phyloP scores from a whole-genome alignment of 2,888 invertebrate genomes.

The Caenorhabditis parvicauda region DNA sequence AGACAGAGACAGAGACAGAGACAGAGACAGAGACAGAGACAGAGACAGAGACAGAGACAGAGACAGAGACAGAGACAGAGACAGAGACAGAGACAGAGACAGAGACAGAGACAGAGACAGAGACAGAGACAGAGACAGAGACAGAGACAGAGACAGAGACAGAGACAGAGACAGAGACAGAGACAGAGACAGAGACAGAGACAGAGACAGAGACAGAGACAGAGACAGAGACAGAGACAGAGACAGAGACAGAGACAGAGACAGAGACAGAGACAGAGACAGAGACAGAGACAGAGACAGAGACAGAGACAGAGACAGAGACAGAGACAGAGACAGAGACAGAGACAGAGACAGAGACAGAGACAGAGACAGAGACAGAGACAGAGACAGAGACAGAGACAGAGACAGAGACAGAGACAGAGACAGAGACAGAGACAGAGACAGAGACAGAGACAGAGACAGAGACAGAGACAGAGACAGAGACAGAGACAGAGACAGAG shows the following conservation, averaged over 20 bases:
- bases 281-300: neutral
- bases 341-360: neutral
- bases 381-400: slow-evolving; percentile 7
- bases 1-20: neutral
- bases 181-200: neutral
- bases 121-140: too few relatives aligned
- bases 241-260: neutral
- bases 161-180: too few relatives aligned
- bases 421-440: neutral
- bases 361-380: neutral
- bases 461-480: neutral
- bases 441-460: neutral
- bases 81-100: neutral
- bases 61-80: neutral
- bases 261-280: neutral
- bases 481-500: neutral
- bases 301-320: too few relatives aligned
- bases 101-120: too few relatives aligned
- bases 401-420: slow-evolving; percentile 7
- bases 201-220: neutral
- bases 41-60: neutral
- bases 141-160: too few relatives aligned
- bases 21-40: neutral
- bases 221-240: neutral
- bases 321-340: neutral